Base-by-base conservation (phyloP, 2,797 vertebrate species). In the Anguilla obscura region DNA sequence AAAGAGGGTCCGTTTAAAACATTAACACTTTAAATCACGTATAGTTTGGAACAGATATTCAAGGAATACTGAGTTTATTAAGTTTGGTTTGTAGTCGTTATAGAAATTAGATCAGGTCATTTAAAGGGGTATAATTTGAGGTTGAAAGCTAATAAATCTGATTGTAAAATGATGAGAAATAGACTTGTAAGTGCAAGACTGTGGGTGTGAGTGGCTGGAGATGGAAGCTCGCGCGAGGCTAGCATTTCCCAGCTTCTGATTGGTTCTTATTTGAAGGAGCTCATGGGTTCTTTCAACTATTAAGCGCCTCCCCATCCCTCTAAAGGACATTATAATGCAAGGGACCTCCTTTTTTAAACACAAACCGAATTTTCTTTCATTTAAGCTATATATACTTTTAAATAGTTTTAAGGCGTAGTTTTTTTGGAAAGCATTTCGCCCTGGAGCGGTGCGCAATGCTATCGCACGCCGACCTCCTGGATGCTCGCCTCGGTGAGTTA, bases 321-420 rank as follows among this genome's bases (percentile, higher is more conserved):
- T 97, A 97, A 97, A 97, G 97, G 97, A 97, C 97, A 98, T 98
- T 98, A 98, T 98, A 99, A 98, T 98, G 97, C 97, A 97, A 96
- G 97, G 96, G 96, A 97, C 97, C 96, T 96, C 96, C 97, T 97
- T 98, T 71, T 98, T 98, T 97, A 98, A 98, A 96, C 97, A 97
- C 97, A 98, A 98, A 97, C 96, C 95, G 97, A 97, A 97, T 98
- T 98, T 98, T 97, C 96, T 96, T 97, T 98, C 97, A 98, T 98
- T 98, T 98, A 98, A 96, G 96, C 95, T 93, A 97, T 97, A 96
- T 98, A 97, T 97, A 96, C 87, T 97, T 96, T 97, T 94, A 97
- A 97, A 97, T 97, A 97, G 97, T 96, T 97, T 97, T 97, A 97
- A 96, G 95, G 97, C 97, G 96, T 97, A 98, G 97, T 97, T 95